Base-by-base conservation (phyloP, 2,888 invertebrate species). In the Eledona agricola region DNA sequence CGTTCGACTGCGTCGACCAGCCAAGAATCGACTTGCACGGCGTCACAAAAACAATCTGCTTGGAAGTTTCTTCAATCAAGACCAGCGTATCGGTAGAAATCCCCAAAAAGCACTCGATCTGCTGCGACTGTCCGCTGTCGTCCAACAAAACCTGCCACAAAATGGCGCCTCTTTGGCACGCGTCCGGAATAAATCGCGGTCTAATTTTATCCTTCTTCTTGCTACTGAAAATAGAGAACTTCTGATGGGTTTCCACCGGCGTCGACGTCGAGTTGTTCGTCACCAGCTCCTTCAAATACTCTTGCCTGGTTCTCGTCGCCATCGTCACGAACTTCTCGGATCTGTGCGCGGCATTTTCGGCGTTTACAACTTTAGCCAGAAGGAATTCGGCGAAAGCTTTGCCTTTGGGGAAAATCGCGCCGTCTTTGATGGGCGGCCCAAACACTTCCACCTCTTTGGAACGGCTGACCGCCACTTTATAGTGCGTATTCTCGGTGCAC, bases 301-400 rank as follows among this genome's bases (percentile, higher is more conserved):
- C 96, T 73, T 95, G 93, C 60, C 96, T 81, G 25, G 97, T 97
- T 65, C 97, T 83, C 4, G 93, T 93, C 5, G 96, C 96, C 96
- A 97, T 96, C 32, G 94, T 93, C 42, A 92, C 91, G 78, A 97
- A 97, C 78, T 97, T 97, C 70, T 96, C 94, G 28, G 96, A 95
- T 65, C 92, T 85, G 73, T 96, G 95, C 5, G 96, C 96, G 5
- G 96, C 96, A 78, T 96, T 96, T 75, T 97, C 96, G 12, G 94
- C 96, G 76, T 97, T 97, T 59, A 97, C 93, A 23, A 94, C 90
- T 86, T 97, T 97, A 47, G 96, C 92, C 67, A 96, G 79, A 32
- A 97, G 82, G 75, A 96, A 93, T 73, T 97, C 95, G n/a, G 92
- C 89, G 76, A 97, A 96, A n/a, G 87, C 84, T 78, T 91, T 90